Base-by-base conservation (phyloP, 2,113 vertebrate genomes). In the Barnardius zonarius region DNA sequence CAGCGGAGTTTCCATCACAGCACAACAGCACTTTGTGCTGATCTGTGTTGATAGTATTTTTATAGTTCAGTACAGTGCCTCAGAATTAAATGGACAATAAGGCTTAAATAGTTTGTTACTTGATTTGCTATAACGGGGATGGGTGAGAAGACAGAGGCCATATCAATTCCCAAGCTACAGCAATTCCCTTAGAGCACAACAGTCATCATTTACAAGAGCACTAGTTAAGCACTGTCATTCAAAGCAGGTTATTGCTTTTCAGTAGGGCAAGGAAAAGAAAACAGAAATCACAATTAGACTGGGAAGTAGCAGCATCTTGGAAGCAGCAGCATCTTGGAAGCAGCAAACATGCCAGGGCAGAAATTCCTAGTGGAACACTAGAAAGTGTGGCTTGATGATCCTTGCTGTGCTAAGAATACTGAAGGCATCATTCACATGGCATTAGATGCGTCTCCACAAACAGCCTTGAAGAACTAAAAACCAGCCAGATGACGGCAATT, bases 21-120 rank as follows among this genome's bases (percentile, higher is more conserved):
- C 6, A 18, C 30, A 83, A 35, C 37, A 86, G 73, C 39, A 69
- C 67, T 63, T 59, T 3, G 31, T 30, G 54, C 68, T 68, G 66
- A 83, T 88, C 80, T 81, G 68, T 33, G 66, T 44, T 55, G 46
- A 73, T 90, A 64, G 77, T 55, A 57, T 70, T 76, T 55, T 46
- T 70, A 43, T 6, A 48, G 55, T 24, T 28, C 39, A 81, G 39
- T 31, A 62, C 68, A 82, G 73, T 43, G 52, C 57, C 74, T 64
- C 61, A 44, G 70, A 94, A 90, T 72, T 78, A 86, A 94, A 86
- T 9, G 28, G 76, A 57, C 57, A 86, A 59, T 73, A 82, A 89
- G 57, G 43, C 49, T 86, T 78, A 92, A 92, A 78, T 6, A 48
- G 39, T 51, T 92, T 92, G 69, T 85, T 88, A 39, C 48, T 46